These are phyloP conservation scores for Tetramorium simillimum DNA, from an alignment of 1,140 invertebrate genomes.

Conservation along the genomic window DNA sequence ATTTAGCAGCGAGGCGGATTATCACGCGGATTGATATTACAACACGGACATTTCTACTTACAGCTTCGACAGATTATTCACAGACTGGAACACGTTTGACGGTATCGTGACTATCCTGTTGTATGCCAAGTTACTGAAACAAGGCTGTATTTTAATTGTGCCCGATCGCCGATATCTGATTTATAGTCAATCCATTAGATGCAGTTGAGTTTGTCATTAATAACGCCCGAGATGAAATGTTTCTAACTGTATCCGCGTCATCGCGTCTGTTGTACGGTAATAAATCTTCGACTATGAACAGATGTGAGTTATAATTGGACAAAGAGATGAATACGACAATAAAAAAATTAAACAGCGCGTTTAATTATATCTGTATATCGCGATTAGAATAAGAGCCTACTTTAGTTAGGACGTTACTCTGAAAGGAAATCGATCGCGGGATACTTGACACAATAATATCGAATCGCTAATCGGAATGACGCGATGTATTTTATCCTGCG, in stretches of 20 bases:
- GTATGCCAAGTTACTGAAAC: slow-evolving; percentile 83
- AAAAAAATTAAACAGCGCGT: background rate
- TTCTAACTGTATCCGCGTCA: background rate
- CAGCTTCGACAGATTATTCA: slow-evolving; percentile 78
- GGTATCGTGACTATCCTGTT: slow-evolving; percentile 76
- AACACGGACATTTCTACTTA: slow-evolving; percentile 73
- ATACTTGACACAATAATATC: background rate
- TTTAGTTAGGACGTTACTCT: background rate
- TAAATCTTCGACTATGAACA: background rate
- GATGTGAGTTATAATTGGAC: background rate
- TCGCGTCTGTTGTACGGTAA: background rate
- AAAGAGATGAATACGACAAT: background rate
- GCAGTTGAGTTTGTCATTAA: slow-evolving; percentile 12
- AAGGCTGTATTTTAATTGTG: slow-evolving; percentile 24
- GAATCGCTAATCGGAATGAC: background rate
- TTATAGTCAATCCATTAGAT: background rate
- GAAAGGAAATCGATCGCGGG: background rate
- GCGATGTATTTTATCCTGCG: slow-evolving; percentile 5
- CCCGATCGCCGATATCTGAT: background rate
- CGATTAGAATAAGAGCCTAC: background rate
- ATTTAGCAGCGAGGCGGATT: slow-evolving; percentile 17
- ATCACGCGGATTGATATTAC: slow-evolving; percentile 41
- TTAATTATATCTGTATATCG: background rate
- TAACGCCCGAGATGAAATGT: slow-evolving; percentile 4
- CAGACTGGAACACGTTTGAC: slow-evolving; percentile 73